phyloP scores from a whole-genome alignment of 2,888 invertebrate genomes.

The Hyles lineata region DNA sequence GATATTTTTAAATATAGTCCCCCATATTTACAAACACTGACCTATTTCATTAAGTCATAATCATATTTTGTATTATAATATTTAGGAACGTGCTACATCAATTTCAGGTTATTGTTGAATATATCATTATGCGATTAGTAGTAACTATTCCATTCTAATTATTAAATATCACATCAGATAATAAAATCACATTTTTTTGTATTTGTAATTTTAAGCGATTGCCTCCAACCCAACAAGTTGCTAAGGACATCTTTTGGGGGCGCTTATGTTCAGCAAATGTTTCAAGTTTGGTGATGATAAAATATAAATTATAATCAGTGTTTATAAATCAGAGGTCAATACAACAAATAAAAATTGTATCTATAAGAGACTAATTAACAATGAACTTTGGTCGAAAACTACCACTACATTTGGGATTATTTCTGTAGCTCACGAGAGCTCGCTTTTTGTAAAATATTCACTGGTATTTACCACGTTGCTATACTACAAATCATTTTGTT shows the following conservation, averaged over 20 bases:
- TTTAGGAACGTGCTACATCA: no score
- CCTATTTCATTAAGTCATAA: neutral
- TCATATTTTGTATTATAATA: no score
- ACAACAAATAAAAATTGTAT: constrained; percentile 54
- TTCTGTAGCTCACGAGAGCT: constrained; percentile 30
- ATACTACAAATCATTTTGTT: constrained; percentile 38
- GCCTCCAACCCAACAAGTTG: no score
- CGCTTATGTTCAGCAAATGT: neutral
- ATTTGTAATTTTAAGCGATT: no score
- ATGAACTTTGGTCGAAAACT: constrained; percentile 81
- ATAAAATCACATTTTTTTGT: no score
- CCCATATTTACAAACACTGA: constrained; percentile 21
- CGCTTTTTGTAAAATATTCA: neutral
- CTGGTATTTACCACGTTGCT: neutral
- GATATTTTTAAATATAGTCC: constrained; percentile 35
- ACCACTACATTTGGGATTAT: constrained; percentile 76
- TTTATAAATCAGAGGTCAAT: constrained; percentile 37
- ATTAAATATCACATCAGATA: no score
- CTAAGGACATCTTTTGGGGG: no score
- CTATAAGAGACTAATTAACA: constrained; percentile 58
- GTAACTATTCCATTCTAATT: no score
- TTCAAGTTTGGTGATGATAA: no score
- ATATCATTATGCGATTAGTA: no score
- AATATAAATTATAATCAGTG: neutral
- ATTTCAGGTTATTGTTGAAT: no score